Evolutionary conservation across 2,113 vertebrate species (phyloP).

Genomic region (Acanthisitta chloris): DNA sequence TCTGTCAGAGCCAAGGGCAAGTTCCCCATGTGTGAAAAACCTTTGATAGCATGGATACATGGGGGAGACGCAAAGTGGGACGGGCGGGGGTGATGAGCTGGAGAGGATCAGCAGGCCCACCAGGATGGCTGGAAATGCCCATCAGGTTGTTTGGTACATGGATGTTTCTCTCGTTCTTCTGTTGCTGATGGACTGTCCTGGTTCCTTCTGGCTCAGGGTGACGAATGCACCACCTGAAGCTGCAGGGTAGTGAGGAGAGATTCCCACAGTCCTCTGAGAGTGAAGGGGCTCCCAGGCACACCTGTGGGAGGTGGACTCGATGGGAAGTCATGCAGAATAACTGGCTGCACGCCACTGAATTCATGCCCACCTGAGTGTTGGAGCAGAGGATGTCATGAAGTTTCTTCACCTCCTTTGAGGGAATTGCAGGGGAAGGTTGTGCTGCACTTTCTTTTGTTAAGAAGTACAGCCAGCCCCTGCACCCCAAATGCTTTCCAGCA

Average conservation of each 20-base stretch:
- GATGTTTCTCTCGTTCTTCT: neutral
- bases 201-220: neutral
- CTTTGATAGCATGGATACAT: fast-evolving
- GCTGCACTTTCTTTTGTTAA: neutral
- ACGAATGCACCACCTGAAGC: neutral
- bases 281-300: neutral
- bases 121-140: neutral
- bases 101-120: fast-evolving
- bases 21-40: neutral
- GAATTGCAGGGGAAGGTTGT: neutral
- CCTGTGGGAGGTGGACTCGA: neutral
- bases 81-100: neutral
- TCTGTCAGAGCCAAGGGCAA: neutral
- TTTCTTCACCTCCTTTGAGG: neutral
- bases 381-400: neutral
- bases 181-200: neutral
- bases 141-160: fast-evolving
- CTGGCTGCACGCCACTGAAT: neutral
- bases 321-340: neutral
- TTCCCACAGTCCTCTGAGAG: neutral
- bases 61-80: neutral
- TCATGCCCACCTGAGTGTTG: neutral
- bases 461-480: neutral
- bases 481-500: neutral
- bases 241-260: neutral